These are phyloP conservation scores for Coreius guichenoti DNA, from an alignment of 2,797 vertebrate species.

Conservation along the genomic window DNA sequence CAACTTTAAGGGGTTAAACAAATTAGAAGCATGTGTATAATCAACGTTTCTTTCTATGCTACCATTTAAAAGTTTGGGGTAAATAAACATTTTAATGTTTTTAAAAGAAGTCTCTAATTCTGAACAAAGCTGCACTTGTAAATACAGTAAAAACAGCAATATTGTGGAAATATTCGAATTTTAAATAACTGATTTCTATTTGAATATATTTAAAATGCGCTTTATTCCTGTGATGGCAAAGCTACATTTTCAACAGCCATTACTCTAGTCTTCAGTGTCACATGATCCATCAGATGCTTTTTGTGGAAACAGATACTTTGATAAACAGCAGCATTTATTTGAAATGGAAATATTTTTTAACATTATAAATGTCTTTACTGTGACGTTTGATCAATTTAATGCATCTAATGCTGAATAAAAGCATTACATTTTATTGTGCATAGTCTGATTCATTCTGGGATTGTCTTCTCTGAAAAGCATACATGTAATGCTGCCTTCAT, in stretches of 20 bases:
- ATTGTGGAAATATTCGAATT: not conserved
- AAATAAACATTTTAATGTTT: not conserved
- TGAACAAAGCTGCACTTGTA: not conserved
- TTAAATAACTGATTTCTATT: not conserved
- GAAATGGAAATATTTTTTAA: not conserved
- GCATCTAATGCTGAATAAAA: not conserved
- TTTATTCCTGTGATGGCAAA: not conserved
- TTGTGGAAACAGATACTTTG: not conserved
- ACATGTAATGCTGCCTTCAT: not conserved
- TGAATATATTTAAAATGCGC: not conserved
- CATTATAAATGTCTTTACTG: not conserved
- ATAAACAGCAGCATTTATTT: not conserved
- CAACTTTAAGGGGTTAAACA: not conserved
- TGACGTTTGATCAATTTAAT: not conserved
- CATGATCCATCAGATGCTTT: not conserved
- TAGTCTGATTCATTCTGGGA: not conserved
- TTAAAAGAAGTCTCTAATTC: not conserved
- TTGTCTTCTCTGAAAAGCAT: not conserved
- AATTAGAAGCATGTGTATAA: not conserved
- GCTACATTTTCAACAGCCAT: not conserved
- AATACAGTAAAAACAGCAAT: not conserved
- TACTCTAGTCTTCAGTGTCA: not conserved
- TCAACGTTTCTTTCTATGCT: not conserved
- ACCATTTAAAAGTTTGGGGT: not conserved
- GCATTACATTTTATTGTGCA: not conserved